Evolutionary conservation across 1,140 invertebrate genomes (phyloP), one percentile per base, ranked within the genome.

Genomic region (Drosophila elegans): DNA sequence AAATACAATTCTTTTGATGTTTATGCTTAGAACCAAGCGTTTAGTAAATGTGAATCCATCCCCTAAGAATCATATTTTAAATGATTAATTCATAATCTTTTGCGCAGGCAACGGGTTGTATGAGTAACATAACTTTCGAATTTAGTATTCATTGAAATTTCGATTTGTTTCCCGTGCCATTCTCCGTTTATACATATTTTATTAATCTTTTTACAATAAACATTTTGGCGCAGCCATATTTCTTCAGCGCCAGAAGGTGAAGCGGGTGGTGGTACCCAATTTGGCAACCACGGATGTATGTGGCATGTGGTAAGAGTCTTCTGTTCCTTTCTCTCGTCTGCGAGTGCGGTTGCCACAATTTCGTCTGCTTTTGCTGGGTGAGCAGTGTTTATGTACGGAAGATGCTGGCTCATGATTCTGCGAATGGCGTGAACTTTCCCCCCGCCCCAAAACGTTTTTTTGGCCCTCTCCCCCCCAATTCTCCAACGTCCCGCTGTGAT

Each of bases 351-450:
- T 75, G 71, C 32, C 66, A 10, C 56, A 62, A 57, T 54, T 29
- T 68, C 46, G 49, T 45, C 60, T 53, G 39, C 36, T 53, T 52
- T 36, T 45, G 57, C 38, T 42, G 38, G 27, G n/a, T 27, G 29
- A 57, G 36, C 62, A 71, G 67, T 61, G 42, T 77, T 55, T 73
- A 42, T 64, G 54, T 66, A 10, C 6, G 42, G 51, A 71, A 71
- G 67, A 71, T 71, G 68, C 68, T 72, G 68, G 51, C 68, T 76
- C 39, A 76, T 67, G 62, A 59, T 78, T 57, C 73, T 89, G 85
- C 85, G 79, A 89, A 73, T 89, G 85, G 84, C 80, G 77, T 89
- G 85, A 89, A 90, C 74, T 86, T 81, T 79, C 55, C 36, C 53
- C 44, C 29, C 6, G 27, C 67, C 42, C 27, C 67, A 41, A 3